Evolutionary conservation across 2,113 vertebrate species (phyloP), one percentile per base, ranked within the genome.

Genomic region (Pipra filicauda): DNA sequence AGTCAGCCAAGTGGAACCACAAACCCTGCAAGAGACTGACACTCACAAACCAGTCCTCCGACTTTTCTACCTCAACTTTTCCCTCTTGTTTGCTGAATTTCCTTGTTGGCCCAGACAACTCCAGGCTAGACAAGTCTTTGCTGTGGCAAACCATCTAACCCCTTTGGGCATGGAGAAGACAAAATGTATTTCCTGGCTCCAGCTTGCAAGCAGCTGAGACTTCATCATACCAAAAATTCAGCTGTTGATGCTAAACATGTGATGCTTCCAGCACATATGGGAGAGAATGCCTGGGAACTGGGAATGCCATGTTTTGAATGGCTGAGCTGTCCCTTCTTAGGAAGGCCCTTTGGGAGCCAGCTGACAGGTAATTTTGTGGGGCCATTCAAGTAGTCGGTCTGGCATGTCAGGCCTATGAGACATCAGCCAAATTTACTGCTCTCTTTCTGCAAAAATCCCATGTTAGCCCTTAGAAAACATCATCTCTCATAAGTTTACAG

Each of bases 1-100:
- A 96, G 90, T 91, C 90, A 95, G 96, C 92, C 90, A 92, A 91
- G 44, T 43, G 41, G 93, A 96, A 93, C 96, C 90, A 81, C 92
- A 97, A 90, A 8, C 65, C 24, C 52, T 92, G 59, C 6, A 4
- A 95, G 85, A 95, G 37, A 57, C 61, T 61, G 73, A 62, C 52
- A 80, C 72, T 94, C 83, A 67, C 51, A 91, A 89, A 84, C 76
- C 72, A 84, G 65, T 73, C 65, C 72, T 94, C 79, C 79, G 65
- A 84, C 82, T 86, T 79, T 89, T 80, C 41, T 30, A 71, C 88
- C 65, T 95, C 65, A 4, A n/a, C 35, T 64, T 74, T 96, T 88
- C 44, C 69, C 43, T 71, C 73, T 71, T 3, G 0, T 72, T 92
- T 88, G 70, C 79, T 84, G 35, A 59, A 71, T 74, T 93, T 90